Base-by-base conservation (phyloP, 2,888 invertebrate genomes). In the Melanchra persicariae region DNA sequence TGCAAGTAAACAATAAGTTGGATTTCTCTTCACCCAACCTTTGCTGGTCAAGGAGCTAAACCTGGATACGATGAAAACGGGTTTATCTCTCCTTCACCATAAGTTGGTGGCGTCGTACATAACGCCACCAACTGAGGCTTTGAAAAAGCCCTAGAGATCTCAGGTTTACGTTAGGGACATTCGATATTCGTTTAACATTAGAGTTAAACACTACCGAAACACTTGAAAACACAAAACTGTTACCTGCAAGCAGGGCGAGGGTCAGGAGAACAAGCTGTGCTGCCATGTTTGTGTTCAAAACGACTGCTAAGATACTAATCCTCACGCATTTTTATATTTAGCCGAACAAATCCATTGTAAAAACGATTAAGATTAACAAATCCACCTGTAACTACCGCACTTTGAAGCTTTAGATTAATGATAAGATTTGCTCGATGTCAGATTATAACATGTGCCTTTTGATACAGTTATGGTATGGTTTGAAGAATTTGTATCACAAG, bases 221-320 rank as follows among this genome's bases (percentile, higher is more conserved):
- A 55, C 2, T n/a, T 34, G 0, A 26, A 30, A 12, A n/a, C 10
- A 19, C 2, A 22, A 37, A 37, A 10, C 40, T 47, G 58, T 17
- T 79, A 87, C 87, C 87, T 82, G 86, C 87, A 5, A 85, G 8
- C 37, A 86, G 63, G 15, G 68, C 81, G 24, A 87, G 24, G 24
- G 68, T 60, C 15, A 84, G 57, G 7, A 85, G 65, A 6, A 1
- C 37, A 67, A n/a, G 69, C 34, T 45, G 54, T 19, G 57, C 49
- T 22, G 74, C 70, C 86, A 84, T 84, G 43, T 66, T 81, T 54
- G 43, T 52, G 24, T 71, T 76, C 19, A n/a, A 37, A 40, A 52
- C 37, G 26, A 63, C 58, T 70, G 69, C 45, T 30, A 24, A 15
- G 22, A 15, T 34, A 4, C 12, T 52, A 63, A 80, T 69, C 40